Evolutionary conservation across 2,797 vertebrate species (phyloP), one percentile per base, ranked within the genome.

Genomic region (Sylvia borin): DNA sequence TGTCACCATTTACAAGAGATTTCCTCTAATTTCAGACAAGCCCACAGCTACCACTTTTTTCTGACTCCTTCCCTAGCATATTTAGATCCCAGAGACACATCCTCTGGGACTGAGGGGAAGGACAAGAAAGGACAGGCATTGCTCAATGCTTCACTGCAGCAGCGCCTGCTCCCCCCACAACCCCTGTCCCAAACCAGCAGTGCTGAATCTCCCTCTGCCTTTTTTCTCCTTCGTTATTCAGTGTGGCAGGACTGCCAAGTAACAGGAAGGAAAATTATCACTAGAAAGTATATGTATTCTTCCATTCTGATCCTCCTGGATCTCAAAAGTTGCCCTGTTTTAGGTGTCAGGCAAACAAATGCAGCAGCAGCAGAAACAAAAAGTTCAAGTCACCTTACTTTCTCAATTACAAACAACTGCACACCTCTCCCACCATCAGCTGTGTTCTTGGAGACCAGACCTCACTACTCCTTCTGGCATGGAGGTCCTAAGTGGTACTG

Each of bases 101-200:
- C 29, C 9, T 16, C 60, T 25, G 57, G 57, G 32, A 24, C 26
- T 36, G 43, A 53, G 8, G 20, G 31, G 77, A 78, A 83, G 54
- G 18, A 67, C 7, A 3, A 51, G 45, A 27, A 82, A 73, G 54
- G 21, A 75, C 13, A 58, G 7, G 48, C 25, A 36, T 2, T 77
- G 32, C 43, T 76, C 16, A 11, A 0, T 20, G 9, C 65, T 73
- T 40, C 40, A 73, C 47, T 0, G 0, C 27, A 32, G 13, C 22
- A 32, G 3, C 1, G 9, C 15, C 70, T 83, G 48, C 32, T 88
- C 10, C 10, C 24, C 7, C 42, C 5, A 19, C 22, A 51, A 10
- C 1, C 58, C 38, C 86, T 54, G 31, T 75, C 62, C 80, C 83
- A 62, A 84, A 62, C 20, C 43, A 73, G 62, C 27, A 72, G 80